A percentile compares a stretch with the other conserved stretches of the same genome.
Evolutionary conservation across 1,140 invertebrate species (phyloP).

Genomic region (Drosophila nigrodunni): DNA sequence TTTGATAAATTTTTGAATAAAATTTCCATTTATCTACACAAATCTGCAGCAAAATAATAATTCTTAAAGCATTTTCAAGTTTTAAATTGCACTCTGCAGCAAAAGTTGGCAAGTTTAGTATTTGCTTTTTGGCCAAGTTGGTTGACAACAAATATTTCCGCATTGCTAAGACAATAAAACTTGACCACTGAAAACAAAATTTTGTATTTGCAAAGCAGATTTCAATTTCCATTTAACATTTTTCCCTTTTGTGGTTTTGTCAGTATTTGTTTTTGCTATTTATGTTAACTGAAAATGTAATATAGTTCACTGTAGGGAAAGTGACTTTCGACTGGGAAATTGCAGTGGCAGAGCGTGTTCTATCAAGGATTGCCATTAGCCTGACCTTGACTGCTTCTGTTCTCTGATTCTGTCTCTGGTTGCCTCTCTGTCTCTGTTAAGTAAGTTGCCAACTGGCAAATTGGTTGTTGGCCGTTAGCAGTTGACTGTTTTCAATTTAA

Average conservation of each 20-base stretch:
- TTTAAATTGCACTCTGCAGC: conserved; percentile 64
- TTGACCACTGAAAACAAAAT: conserved; percentile 33
- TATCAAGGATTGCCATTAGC: conserved; percentile 20
- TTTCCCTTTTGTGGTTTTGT: neutral
- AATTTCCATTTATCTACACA: too few species aligned
- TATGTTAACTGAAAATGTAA: conserved; percentile 26
- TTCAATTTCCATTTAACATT: conserved; percentile 18
- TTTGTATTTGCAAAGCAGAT: conserved; percentile 27
- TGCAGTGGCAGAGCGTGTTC: neutral
- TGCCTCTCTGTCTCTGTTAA: neutral
- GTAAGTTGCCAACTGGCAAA: neutral
- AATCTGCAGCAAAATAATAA: neutral
- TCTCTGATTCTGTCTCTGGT: neutral
- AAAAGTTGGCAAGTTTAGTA: conserved; percentile 62
- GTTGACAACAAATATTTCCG: conserved; percentile 9
- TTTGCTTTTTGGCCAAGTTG: conserved; percentile 29
- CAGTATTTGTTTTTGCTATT: conserved; percentile 13
- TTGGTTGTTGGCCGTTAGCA: neutral
- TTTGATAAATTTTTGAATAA: conserved; percentile 6
- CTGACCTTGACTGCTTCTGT: conserved; percentile 26
- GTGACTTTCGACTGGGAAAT: conserved; percentile 5
- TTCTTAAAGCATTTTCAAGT: conserved; percentile 37
- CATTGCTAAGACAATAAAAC: conserved; percentile 21
- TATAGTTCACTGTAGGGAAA: neutral
- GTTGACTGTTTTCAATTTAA: conserved; percentile 21